Base-by-base conservation (phyloP, 2,888 invertebrate genomes). In the Furcula furcula region DNA sequence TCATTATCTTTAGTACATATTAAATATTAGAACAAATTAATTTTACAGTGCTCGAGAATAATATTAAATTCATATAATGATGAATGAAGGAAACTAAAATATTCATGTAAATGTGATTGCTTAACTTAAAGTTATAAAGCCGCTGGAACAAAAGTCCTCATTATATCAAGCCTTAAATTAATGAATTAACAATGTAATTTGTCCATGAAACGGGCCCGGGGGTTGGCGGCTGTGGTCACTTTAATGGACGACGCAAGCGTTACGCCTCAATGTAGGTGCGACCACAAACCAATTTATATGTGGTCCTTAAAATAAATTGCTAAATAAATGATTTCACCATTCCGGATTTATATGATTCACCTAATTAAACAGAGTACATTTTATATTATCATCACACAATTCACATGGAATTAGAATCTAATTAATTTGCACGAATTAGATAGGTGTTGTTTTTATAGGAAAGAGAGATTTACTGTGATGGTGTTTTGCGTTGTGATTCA, bases 121-220 rank as follows among this genome's bases (percentile, higher is more conserved):
- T n/a, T 9, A 25, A 19, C n/a, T n/a, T 21, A 29, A 12, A n/a
- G n/a, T n/a, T n/a, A 35, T 41, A 31, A 42, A 39, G 38, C 31
- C 46, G 40, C 34, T 48, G 5, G 10, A 12, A 35, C 33, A 35
- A 43, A 39, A 35, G 35, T 31, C 46, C 40, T 31, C 47, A 47
- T 51, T 50, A 46, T 55, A 46, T 45, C 35, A 36, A 31, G 42
- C 40, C 49, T 34, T 34, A 50, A 54, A 61, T n/a, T 62, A 65
- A 69, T 65, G 58, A 67, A 70, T 66, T 55, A 64, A 61, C 58
- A 57, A 62, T 60, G 65, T 68, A 70, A 72, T 75, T 73, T 67
- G 58, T 59, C 34, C 40, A 55, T 62, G 58, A 53, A 56, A 62
- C 48, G 47, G 48, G 43, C 34, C 32, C 31, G 34, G 51, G 39